phyloP scores from a whole-genome alignment of 2,888 invertebrate genomes.

The Eupsilia transversa region DNA sequence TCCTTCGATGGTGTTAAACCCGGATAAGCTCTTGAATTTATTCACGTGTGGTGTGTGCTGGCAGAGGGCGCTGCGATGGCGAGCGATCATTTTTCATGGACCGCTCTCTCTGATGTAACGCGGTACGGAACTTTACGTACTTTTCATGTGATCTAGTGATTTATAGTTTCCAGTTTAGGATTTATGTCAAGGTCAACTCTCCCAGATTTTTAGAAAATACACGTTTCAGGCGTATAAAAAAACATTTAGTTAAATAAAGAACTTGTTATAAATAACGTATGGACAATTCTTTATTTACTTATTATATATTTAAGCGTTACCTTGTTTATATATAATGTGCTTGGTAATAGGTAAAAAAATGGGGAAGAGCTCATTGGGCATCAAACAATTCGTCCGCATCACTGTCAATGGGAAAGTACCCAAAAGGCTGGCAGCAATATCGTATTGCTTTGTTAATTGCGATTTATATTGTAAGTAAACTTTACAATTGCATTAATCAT shows the following conservation, averaged over 20 bases:
- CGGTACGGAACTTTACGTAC: conserved; percentile 22
- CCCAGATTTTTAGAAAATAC: not conserved
- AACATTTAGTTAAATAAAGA: not conserved
- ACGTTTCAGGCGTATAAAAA: not conserved
- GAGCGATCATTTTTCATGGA: conserved; percentile 47
- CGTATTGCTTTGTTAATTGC: not conserved
- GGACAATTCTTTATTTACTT: not conserved
- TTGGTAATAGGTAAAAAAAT: too few relatives aligned
- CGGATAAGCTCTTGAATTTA: conserved; percentile 42
- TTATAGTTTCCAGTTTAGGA: conserved; percentile 5
- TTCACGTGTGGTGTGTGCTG: conserved; percentile 41
- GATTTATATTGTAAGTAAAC: not conserved
- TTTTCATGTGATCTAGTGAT: conserved; percentile 8
- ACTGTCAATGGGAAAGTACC: too few relatives aligned
- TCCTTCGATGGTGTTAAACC: conserved; percentile 19
- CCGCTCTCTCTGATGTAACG: conserved; percentile 6
- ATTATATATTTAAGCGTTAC: too few relatives aligned
- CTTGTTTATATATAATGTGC: too few relatives aligned
- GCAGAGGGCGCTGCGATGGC: conserved; percentile 37
- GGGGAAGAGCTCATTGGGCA: not conserved
- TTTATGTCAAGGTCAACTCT: not conserved
- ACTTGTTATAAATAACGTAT: not conserved
- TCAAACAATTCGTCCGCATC: not conserved
- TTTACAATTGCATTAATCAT: not conserved
- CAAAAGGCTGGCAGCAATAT: not conserved